A percentile compares a stretch with the other conserved stretches of the same genome.
These are phyloP conservation scores for Cervus canadensis DNA, from an alignment of 2,113 vertebrate species.

Conservation along the genomic window DNA sequence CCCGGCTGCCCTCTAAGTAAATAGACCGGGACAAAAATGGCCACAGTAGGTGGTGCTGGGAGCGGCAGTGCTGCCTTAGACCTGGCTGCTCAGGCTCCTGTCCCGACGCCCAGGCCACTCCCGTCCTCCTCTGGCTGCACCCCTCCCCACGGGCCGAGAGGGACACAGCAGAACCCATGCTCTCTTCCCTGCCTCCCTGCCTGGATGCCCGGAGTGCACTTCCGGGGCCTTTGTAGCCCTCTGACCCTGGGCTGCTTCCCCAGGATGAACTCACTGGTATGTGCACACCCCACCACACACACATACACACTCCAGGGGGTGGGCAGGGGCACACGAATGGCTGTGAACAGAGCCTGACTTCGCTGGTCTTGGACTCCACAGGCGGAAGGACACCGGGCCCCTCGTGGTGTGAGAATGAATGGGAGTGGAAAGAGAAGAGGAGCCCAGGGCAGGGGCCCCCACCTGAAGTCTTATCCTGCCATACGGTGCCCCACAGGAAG, in stretches of 20 bases:
- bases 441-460: not conserved
- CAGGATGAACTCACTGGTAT: not conserved
- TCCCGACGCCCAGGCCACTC: not conserved
- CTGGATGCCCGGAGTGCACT: not conserved
- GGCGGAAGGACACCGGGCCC: not conserved
- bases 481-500: not conserved
- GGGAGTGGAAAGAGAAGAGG: not conserved
- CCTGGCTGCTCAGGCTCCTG: not conserved
- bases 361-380: too few species aligned
- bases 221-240: not conserved
- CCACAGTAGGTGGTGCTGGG: rapidly evolving
- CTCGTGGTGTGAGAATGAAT: not conserved
- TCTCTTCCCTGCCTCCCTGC: not conserved
- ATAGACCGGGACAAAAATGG: too few species aligned
- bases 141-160: not conserved
- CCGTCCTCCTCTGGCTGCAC: not conserved
- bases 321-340: too few species aligned
- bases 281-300: too few species aligned
- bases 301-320: not conserved
- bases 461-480: not conserved
- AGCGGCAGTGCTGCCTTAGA: not conserved
- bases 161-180: not conserved
- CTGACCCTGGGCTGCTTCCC: not conserved
- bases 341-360: not conserved
- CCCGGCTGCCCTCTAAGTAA: not conserved